Evolutionary conservation across 2,113 vertebrate genomes (phyloP).

Genomic region (Nothoprocta perdicaria): DNA sequence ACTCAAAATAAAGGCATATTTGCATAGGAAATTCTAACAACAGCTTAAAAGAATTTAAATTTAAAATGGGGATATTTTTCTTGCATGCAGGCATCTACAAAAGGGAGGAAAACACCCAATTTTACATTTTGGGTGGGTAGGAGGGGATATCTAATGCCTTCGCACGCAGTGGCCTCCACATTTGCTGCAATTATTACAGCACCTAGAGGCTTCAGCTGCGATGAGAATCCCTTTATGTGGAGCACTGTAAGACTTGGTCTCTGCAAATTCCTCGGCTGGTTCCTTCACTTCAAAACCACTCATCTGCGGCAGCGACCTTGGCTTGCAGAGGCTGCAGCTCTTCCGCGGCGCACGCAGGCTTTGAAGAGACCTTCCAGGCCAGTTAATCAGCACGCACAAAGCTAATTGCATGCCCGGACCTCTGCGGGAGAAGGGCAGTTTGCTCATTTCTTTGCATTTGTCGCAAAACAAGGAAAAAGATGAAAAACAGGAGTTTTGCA

Average conservation of each 20-base stretch:
- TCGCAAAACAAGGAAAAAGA: background rate
- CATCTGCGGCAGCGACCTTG: background rate
- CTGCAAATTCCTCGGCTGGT: background rate
- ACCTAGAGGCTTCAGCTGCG: background rate
- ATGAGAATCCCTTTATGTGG: background rate
- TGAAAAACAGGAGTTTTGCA: background rate
- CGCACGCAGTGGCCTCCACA: background rate
- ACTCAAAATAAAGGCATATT: no score
- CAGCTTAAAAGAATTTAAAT: no score
- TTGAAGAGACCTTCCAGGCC: background rate
- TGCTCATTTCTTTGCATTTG: background rate
- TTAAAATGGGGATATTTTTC: no score
- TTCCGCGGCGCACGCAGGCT: background rate
- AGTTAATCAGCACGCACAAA: background rate
- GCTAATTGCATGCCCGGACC: background rate
- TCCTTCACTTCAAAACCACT: background rate
- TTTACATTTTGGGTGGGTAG: background rate
- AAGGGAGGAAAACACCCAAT: background rate
- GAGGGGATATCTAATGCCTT: background rate
- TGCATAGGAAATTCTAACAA: no score
- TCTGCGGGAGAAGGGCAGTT: background rate
- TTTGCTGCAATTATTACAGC: slow-evolving; percentile 32
- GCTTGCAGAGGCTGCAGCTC: background rate
- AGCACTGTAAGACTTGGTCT: background rate
- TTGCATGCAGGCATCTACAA: background rate